A percentile compares a stretch with the other conserved stretches of the same genome.
These are phyloP conservation scores for Portevinia maculata DNA, from an alignment of 2,888 invertebrate genomes.

Conservation along the genomic window DNA sequence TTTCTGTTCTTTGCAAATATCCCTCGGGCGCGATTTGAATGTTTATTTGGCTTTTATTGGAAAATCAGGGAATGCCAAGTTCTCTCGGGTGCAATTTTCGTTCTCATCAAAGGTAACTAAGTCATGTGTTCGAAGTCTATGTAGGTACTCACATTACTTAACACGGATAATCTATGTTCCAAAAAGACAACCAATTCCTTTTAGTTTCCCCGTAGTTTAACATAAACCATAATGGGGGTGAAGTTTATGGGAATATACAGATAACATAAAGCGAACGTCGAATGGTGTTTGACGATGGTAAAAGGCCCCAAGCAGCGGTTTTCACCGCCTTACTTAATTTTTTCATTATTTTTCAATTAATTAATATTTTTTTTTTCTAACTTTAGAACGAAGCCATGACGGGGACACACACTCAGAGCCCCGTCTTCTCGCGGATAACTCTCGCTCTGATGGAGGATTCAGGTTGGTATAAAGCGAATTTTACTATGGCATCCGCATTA, in stretches of 20 bases:
- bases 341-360: too few species aligned
- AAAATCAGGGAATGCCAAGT: slow-evolving; percentile 12
- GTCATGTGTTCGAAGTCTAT: not conserved
- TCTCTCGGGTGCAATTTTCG: slow-evolving; percentile 10
- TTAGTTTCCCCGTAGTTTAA: slow-evolving; percentile 3
- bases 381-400: slow-evolving; percentile 99
- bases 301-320: too few species aligned
- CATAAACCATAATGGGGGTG: slow-evolving; percentile 16
- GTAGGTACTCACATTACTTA: not conserved
- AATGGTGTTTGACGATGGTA: too few species aligned
- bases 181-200: not conserved
- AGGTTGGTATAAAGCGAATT: slow-evolving; percentile 97
- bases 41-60: slow-evolving; percentile 32
- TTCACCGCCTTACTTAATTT: too few species aligned
- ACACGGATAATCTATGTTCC: not conserved
- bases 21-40: not conserved
- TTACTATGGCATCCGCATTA: slow-evolving; percentile 92
- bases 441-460: slow-evolving; percentile 99
- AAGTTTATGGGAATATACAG: slow-evolving; percentile 15
- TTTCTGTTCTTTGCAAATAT: slow-evolving; percentile 17
- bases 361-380: not conserved
- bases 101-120: slow-evolving; percentile 6
- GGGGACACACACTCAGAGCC: slow-evolving; percentile 98
- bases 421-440: slow-evolving; percentile 97
- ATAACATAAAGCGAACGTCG: too few species aligned